phyloP scores from a whole-genome alignment of 23 tunicate genomes.

The Trididemnum miniatum region DNA sequence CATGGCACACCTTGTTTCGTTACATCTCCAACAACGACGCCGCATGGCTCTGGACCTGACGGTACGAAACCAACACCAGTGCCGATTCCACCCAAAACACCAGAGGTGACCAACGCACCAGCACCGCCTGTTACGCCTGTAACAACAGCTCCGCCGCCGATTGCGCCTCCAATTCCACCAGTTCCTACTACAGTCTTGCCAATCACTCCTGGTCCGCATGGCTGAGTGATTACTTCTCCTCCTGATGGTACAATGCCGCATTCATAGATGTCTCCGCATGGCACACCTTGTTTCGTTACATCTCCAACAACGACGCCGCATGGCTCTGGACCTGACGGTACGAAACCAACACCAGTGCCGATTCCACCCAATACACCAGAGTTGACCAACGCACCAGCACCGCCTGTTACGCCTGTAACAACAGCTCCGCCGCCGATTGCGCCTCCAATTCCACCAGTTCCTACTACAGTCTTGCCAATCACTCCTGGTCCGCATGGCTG shows the following conservation, averaged over 20 bases:
- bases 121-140: slow-evolving; percentile 6
- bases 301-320: neutral
- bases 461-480: neutral
- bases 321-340: neutral
- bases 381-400: neutral
- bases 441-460: neutral
- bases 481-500: slow-evolving; percentile 7
- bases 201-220: neutral
- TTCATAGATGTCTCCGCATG: neutral
- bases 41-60: neutral
- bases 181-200: neutral
- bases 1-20: neutral
- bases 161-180: neutral
- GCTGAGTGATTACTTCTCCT: neutral
- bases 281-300: neutral
- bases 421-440: slow-evolving; percentile 4
- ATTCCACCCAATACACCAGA: neutral
- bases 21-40: neutral
- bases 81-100: neutral
- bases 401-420: slow-evolving; percentile 13
- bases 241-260: slow-evolving; percentile 1
- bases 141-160: slow-evolving; percentile 15
- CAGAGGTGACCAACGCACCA: neutral
- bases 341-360: neutral
- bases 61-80: neutral